A percentile compares a stretch with the other conserved stretches of the same genome.
Evolutionary conservation across 2,797 vertebrate genomes (phyloP).

Genomic region (Paguma larvata): DNA sequence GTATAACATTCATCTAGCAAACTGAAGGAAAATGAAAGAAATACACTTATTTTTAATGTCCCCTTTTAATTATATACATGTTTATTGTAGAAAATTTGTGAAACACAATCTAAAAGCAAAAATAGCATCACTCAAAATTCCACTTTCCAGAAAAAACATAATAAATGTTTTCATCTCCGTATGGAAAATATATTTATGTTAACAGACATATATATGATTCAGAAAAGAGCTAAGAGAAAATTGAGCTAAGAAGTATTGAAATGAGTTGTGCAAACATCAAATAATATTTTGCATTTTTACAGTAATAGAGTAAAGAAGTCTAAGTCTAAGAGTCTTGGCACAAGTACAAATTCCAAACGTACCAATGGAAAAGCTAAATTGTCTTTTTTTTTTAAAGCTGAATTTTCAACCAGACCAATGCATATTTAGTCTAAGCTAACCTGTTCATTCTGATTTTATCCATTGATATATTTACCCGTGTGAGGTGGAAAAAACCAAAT

Average conservation of each 20-base stretch:
- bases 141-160: neutral
- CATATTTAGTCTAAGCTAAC: neutral
- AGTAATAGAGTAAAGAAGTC: neutral
- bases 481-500: neutral
- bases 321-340: neutral
- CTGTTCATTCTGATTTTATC: slow-evolving; percentile 40
- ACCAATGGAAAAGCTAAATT: neutral
- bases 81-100: neutral
- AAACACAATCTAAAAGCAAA: slow-evolving; percentile 36
- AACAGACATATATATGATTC: neutral
- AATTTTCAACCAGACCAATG: neutral
- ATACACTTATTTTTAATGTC: neutral
- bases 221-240: neutral
- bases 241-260: neutral
- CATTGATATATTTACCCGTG: neutral
- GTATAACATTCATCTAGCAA: slow-evolving; percentile 3
- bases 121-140: slow-evolving; percentile 6
- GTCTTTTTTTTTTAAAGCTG: neutral
- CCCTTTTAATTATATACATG: neutral
- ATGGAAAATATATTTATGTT: neutral
- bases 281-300: neutral
- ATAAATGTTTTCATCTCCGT: neutral
- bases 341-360: slow-evolving; percentile 16
- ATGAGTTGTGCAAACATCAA: neutral
- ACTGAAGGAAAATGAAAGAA: slow-evolving; percentile 24